Conservation (phyloP, 2,113 vertebrate genomes). For the Sturnira hondurensis region DNA sequence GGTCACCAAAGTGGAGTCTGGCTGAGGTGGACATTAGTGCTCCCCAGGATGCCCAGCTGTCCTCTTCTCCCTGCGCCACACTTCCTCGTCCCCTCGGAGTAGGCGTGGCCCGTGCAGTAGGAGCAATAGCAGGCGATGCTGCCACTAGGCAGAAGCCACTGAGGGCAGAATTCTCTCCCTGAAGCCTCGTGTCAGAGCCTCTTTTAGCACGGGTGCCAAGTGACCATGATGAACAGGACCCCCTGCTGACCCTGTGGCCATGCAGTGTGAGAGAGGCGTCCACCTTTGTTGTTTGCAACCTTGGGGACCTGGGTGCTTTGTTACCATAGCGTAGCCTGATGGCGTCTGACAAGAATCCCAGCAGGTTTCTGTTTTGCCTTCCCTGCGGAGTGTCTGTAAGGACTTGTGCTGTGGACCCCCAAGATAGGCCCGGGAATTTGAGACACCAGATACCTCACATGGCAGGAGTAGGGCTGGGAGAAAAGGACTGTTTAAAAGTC, state of each 20-base stretch:
- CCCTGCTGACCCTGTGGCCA: background rate
- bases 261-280: background rate
- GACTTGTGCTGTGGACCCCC: background rate
- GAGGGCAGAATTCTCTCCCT: background rate
- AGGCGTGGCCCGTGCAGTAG: rapidly evolving
- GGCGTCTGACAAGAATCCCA: background rate
- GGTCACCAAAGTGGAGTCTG: background rate
- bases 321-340: background rate
- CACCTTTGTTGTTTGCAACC: background rate
- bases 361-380: background rate
- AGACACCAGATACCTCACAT: background rate
- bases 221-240: background rate
- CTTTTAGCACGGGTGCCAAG: background rate
- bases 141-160: background rate
- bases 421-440: background rate
- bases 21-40: background rate
- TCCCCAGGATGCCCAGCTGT: background rate
- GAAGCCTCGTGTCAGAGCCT: background rate
- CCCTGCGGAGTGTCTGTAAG: background rate
- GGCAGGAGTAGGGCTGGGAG: background rate
- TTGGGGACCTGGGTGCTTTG: background rate
- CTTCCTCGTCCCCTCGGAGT: background rate
- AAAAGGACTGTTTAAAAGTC: background rate
- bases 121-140: background rate
- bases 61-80: background rate